Conservation (phyloP, 1,140 invertebrate genomes). For the Bursaphelenchus mucronatus region DNA sequence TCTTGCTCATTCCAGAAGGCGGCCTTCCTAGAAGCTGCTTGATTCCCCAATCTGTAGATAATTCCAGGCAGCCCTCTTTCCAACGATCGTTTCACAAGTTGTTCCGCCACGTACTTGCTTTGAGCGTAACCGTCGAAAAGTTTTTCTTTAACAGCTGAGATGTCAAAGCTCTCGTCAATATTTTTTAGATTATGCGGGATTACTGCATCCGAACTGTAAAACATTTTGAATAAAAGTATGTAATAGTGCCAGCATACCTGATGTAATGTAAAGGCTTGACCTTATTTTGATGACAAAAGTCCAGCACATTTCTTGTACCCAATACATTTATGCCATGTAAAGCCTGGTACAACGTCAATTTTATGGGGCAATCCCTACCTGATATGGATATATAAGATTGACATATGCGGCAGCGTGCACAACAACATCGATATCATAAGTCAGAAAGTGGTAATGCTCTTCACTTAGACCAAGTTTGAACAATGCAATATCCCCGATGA, state of each 20-base stretch:
- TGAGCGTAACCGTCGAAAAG: conserved; percentile 64
- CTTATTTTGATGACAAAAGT: conserved; percentile 64
- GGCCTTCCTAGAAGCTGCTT: conserved; percentile 35
- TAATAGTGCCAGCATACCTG: conserved; percentile 53
- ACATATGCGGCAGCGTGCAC: conserved; percentile 66
- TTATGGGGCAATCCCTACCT: conserved; percentile 44
- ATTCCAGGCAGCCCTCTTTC: conserved; percentile 63
- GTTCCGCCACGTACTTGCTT: conserved; percentile 66
- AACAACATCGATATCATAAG: conserved; percentile 64
- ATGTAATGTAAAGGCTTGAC: conserved; percentile 63
- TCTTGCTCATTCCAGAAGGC: conserved; percentile 65
- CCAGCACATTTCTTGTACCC: conserved; percentile 64
- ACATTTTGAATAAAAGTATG: background rate
- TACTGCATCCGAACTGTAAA: conserved; percentile 61
- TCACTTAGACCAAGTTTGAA: conserved; percentile 64
- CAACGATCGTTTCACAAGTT: conserved; percentile 62
- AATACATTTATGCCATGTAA: conserved; percentile 64
- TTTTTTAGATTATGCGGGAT: conserved; percentile 62
- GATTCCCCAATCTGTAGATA: conserved; percentile 65
- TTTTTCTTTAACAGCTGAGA: conserved; percentile 50
- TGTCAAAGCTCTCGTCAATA: conserved; percentile 62
- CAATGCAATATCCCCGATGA: conserved; percentile 64
- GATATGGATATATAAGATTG: conserved; percentile 65
- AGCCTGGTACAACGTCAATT: conserved; percentile 48
- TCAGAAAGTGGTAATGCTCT: conserved; percentile 63